phyloP scores from a whole-genome alignment of 2,797 vertebrate species.

The Champsocephalus esox region DNA sequence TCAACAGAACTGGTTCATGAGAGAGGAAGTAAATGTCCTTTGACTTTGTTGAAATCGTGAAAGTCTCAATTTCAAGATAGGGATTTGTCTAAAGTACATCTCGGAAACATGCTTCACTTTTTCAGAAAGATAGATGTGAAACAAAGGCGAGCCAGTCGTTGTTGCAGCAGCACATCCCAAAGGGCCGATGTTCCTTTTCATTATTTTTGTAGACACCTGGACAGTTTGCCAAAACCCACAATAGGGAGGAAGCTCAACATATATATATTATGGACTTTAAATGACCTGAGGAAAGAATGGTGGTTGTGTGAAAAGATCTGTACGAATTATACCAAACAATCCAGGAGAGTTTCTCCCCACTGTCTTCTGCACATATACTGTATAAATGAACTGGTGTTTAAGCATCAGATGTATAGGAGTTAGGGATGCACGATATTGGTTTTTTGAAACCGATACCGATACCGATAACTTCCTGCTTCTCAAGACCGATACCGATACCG shows the following conservation, averaged over 20 bases:
- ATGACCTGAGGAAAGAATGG: constrained; percentile 8
- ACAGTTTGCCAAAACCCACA: constrained; percentile 23
- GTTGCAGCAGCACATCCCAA: background rate
- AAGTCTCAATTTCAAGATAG: too few species aligned
- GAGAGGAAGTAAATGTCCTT: background rate
- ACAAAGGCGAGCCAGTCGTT: background rate
- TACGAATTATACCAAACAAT: too few species aligned
- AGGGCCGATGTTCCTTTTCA: background rate
- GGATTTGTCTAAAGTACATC: background rate
- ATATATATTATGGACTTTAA: constrained; percentile 10
- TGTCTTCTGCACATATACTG: background rate
- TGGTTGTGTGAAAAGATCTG: background rate
- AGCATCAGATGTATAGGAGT: background rate
- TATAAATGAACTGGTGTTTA: background rate
- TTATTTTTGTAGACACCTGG: background rate
- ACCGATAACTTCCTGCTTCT: too few species aligned
- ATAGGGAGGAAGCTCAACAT: background rate
- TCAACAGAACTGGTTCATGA: background rate
- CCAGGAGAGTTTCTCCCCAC: background rate
- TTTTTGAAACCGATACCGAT: too few species aligned
- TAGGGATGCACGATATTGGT: too few species aligned
- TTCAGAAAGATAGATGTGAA: background rate
- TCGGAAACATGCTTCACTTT: background rate
- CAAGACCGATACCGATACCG: too few species aligned
- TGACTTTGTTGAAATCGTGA: background rate